A percentile compares a stretch with the other conserved stretches of the same genome.
Evolutionary conservation across 2,888 invertebrate species (phyloP).

Genomic region (Drosophila parthenogenetica): DNA sequence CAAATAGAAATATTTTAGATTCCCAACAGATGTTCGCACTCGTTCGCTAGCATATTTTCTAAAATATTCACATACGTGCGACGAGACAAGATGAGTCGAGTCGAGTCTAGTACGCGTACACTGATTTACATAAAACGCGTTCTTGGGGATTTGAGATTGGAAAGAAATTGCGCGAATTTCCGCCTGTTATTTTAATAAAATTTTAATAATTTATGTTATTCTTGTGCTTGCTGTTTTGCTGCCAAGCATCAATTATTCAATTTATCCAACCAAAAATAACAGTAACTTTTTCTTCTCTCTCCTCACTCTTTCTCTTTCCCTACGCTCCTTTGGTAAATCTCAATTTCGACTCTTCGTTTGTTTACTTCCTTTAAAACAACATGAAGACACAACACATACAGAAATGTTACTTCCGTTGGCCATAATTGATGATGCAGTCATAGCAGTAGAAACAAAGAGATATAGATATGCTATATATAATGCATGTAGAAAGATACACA

Average conservation of each 20-base stretch:
- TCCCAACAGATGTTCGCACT: conserved; percentile 68
- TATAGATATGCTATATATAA: conserved; percentile 18
- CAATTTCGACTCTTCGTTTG: conserved; percentile 9
- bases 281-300: conserved; percentile 5
- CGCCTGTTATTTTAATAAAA: conserved; percentile 31
- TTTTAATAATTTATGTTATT: conserved; percentile 38
- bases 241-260: conserved; percentile 69
- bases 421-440: conserved; percentile 75
- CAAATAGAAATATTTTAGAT: conserved; percentile 60
- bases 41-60: conserved; percentile 68
- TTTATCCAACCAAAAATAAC: conserved; percentile 49
- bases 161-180: conserved; percentile 7
- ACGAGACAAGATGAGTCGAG: neutral
- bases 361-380: conserved; percentile 60
- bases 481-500: conserved; percentile 1
- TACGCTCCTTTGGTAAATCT: conserved; percentile 1
- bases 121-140: conserved; percentile 73
- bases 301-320: neutral
- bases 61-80: conserved; percentile 47
- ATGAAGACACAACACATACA: conserved; percentile 60
- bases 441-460: conserved; percentile 31
- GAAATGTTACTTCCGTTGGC: conserved; percentile 72
- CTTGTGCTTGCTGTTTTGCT: conserved; percentile 34
- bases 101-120: conserved; percentile 22
- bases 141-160: conserved; percentile 12